Evolutionary conservation across 2,113 vertebrate genomes (phyloP), one percentile per base, ranked within the genome.

Genomic region (Plectropomus leopardus): DNA sequence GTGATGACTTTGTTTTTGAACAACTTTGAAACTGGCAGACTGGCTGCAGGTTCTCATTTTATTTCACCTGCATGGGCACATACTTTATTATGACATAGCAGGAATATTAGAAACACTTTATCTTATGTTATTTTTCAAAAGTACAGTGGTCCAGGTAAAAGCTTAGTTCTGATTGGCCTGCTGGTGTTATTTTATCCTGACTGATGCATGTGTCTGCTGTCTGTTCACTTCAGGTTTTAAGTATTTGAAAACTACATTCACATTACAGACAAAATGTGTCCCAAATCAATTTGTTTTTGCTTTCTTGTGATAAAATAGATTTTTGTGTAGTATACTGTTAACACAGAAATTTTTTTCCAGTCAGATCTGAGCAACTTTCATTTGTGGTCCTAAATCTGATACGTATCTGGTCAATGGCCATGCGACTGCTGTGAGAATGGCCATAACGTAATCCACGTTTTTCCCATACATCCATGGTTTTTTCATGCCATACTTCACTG

Each of bases 1-100:
- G 54, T 34, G 51, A 66, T 70, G 80, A 57, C 69, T 83, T 51
- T 57, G 48, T 68, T 68, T 85, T 65, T 71, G 21, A 74, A 19
- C 1, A 58, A 72, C 42, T 74, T 76, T 76, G 44, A 64, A 70
- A 71, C 17, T 80, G 76, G 66, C 17, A 23, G 67, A 51, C 23
- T 14, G 23, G 57, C 19, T 36, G 24, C 48, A 67, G 42, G 23
- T 74, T 42, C 51, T 76, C 17, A 26, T 68, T 55, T 54, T 15
- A 11, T 67, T 73, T 61, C 26, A 45, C 15, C 8, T 66, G 6
- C 15, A 23, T 26, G 69, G 21, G 50, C 17, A 0, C 24, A 30
- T 21, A 36, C 7, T 26, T 23, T 19, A 55, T 55, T 50, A 36
- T 70, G 6, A n/a, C 24, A 44, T 32, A 48, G 4, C 13, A 34